A percentile compares a stretch with the other conserved stretches of the same genome.
phyloP scores from a whole-genome alignment of 2,888 invertebrate species.

The Serrognathus titanus region DNA sequence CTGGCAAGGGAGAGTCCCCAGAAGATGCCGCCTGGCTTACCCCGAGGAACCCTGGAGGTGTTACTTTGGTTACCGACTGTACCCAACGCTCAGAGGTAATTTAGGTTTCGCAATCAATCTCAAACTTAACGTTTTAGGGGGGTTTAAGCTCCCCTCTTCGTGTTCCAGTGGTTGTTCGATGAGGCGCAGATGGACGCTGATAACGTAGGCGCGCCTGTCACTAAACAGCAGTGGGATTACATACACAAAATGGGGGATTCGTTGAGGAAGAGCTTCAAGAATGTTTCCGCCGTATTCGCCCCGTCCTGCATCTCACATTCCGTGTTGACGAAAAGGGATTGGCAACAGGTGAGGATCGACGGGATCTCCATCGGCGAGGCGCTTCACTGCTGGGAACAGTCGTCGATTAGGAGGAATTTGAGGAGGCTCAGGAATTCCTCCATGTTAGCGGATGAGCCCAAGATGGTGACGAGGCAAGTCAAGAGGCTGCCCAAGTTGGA shows the following conservation, averaged over 20 bases:
- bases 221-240: slow-evolving; percentile 90
- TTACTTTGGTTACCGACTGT: slow-evolving; percentile 86
- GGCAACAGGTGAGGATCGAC: slow-evolving; percentile 76
- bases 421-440: slow-evolving; percentile 28
- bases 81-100: slow-evolving; percentile 78
- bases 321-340: slow-evolving; percentile 80
- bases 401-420: slow-evolving; percentile 42
- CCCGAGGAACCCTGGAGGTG: slow-evolving; percentile 81
- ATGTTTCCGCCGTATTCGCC: slow-evolving; percentile 86
- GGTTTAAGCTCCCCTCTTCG: slow-evolving; percentile 76
- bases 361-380: slow-evolving; percentile 82
- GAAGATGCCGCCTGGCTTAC: slow-evolving; percentile 68
- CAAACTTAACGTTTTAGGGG: not conserved
- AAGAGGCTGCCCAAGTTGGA: slow-evolving; percentile 21
- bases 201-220: slow-evolving; percentile 84
- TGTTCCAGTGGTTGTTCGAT: slow-evolving; percentile 94
- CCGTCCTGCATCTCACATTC: slow-evolving; percentile 93
- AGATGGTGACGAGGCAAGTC: slow-evolving; percentile 22
- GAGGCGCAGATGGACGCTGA: slow-evolving; percentile 92
- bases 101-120: not conserved
- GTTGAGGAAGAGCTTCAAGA: slow-evolving; percentile 73
- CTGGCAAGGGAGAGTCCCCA: slow-evolving; percentile 79
- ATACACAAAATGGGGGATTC: slow-evolving; percentile 88
- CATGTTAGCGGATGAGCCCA: slow-evolving; percentile 33
- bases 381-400: slow-evolving; percentile 82